phyloP scores from a whole-genome alignment of 1,140 invertebrate genomes.

The Lordiphosa stackelbergi region DNA sequence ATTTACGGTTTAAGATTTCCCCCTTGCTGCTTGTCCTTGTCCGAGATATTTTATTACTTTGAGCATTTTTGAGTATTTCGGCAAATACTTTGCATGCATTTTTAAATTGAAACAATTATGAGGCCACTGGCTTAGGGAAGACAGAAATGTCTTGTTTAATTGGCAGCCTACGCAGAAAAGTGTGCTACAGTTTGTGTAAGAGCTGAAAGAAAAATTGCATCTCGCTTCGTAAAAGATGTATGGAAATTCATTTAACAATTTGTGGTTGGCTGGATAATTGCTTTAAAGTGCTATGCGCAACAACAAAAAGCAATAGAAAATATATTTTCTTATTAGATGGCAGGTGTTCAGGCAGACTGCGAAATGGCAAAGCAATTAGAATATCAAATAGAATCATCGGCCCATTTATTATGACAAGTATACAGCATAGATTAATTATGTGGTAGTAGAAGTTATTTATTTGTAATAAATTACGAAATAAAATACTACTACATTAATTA shows the following conservation, averaged over 20 bases:
- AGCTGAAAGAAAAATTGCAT: slow-evolving; percentile 22
- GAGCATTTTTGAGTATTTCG: slow-evolving; percentile 54
- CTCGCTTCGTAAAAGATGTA: slow-evolving; percentile 15
- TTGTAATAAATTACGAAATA: no score
- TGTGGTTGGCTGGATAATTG: slow-evolving; percentile 56
- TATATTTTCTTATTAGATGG: slow-evolving; percentile 22
- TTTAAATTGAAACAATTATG: slow-evolving; percentile 68
- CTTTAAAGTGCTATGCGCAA: slow-evolving; percentile 17
- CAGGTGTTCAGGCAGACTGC: slow-evolving; percentile 33
- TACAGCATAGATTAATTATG: no score
- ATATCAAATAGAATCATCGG: no score
- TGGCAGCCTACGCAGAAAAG: slow-evolving; percentile 26
- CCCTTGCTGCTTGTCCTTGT: slow-evolving; percentile 9
- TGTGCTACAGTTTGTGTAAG: no score
- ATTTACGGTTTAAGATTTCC: slow-evolving; percentile 48
- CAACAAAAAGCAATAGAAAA: slow-evolving; percentile 7
- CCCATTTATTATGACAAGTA: no score
- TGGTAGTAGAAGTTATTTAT: no score
- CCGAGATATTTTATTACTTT: slow-evolving; percentile 66
- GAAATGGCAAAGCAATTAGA: slow-evolving; percentile 20
- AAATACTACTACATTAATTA: no score
- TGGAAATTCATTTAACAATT: slow-evolving; percentile 63
- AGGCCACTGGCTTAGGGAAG: slow-evolving; percentile 17
- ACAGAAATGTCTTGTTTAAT: slow-evolving; percentile 38
- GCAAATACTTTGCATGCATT: slow-evolving; percentile 63